Evolutionary conservation across 2,888 invertebrate genomes (phyloP).

Genomic region (Serrognathus titanus): DNA sequence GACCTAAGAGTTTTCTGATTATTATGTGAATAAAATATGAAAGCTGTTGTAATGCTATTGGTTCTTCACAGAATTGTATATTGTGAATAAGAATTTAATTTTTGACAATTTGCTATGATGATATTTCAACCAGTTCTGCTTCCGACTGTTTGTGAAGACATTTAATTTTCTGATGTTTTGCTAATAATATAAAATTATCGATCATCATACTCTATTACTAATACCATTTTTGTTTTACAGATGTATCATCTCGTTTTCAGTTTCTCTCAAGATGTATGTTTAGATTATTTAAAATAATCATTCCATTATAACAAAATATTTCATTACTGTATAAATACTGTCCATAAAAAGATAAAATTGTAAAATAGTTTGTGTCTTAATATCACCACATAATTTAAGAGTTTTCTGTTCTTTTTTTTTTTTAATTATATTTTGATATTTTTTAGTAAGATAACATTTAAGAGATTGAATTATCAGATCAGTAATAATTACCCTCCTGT

Average conservation of each 20-base stretch:
- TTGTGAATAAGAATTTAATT: no score
- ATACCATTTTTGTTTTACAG: slow-evolving; percentile 16
- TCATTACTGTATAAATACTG: slow-evolving; percentile 18
- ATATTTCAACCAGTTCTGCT: slow-evolving; percentile 28
- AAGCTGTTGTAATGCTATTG: no score
- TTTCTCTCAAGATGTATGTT: slow-evolving; percentile 13
- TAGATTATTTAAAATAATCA: slow-evolving; percentile 20
- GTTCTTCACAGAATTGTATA: neutral
- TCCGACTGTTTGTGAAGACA: slow-evolving; percentile 26
- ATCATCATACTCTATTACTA: neutral
- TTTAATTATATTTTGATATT: slow-evolving; percentile 18
- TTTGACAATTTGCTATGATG: neutral
- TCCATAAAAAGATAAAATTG: slow-evolving; percentile 12
- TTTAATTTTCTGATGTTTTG: no score
- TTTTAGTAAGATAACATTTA: slow-evolving; percentile 17
- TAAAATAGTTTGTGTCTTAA: neutral
- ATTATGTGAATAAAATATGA: no score
- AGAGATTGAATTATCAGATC: slow-evolving; percentile 15
- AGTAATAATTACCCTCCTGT: slow-evolving; percentile 29
- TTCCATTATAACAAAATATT: slow-evolving; percentile 17
- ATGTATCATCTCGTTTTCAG: slow-evolving; percentile 24
- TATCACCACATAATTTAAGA: slow-evolving; percentile 9
- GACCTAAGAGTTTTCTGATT: no score
- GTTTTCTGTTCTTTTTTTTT: slow-evolving; percentile 16
- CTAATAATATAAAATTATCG: neutral